phyloP scores from a whole-genome alignment of 2,797 vertebrate genomes.

The Gymnoscopelus microlampas region DNA sequence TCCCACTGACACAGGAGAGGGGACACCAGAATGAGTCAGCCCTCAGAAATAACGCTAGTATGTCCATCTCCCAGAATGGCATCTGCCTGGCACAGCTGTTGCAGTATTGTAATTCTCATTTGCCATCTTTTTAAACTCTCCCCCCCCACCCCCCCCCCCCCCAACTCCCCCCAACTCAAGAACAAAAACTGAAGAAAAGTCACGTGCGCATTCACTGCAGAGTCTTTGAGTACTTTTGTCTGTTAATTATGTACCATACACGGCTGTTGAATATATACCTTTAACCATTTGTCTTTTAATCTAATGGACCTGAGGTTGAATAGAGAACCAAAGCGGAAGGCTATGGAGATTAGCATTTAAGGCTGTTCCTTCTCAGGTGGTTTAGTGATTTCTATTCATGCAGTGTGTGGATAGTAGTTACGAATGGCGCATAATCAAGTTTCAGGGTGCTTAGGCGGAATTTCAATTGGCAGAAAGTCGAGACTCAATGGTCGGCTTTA shows the following conservation, averaged over 20 bases:
- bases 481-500: conserved; percentile 40
- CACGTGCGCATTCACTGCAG: not conserved
- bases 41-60: conserved; percentile 17
- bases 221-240: conserved; percentile 6
- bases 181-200: conserved; percentile 15
- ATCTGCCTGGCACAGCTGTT: conserved; percentile 19
- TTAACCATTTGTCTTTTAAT: conserved; percentile 4
- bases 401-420: conserved; percentile 27
- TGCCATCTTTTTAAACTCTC: conserved; percentile 17
- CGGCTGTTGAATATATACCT: not conserved
- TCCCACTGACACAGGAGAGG: not conserved
- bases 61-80: conserved; percentile 12
- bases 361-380: conserved; percentile 6
- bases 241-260: conserved; percentile 13
- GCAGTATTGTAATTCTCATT: conserved; percentile 30
- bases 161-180: not conserved
- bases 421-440: conserved; percentile 50
- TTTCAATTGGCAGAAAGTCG: conserved; percentile 46
- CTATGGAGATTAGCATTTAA: conserved; percentile 22
- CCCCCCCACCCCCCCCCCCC: conserved; percentile 4
- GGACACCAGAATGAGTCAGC: conserved; percentile 19
- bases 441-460: conserved; percentile 48
- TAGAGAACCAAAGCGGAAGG: conserved; percentile 2
- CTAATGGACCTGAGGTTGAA: conserved; percentile 3
- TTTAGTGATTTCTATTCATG: conserved; percentile 45